Percentiles rank a stretch among this genome's conserved stretches.
phyloP scores from a whole-genome alignment of 2,113 vertebrate genomes.

The Bettongia penicillata region DNA sequence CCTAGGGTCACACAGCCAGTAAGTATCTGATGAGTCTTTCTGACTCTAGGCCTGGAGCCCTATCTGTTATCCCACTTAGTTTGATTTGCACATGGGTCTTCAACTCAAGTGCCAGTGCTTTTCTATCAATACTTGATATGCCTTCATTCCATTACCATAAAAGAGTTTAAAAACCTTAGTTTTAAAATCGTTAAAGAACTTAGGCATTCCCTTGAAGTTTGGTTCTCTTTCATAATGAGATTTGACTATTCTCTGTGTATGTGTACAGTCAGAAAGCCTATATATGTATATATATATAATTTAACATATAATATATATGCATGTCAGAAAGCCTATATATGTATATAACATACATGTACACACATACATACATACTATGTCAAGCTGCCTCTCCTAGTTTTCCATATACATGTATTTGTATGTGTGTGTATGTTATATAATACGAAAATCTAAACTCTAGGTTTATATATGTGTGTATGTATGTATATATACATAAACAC shows the following conservation, averaged over 20 bases:
- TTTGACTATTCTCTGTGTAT: not conserved
- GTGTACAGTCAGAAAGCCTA: not conserved
- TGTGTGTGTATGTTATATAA: no score
- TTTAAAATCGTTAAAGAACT: not conserved
- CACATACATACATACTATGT: no score
- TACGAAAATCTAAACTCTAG: no score
- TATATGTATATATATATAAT: not conserved
- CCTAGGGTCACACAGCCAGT: not conserved
- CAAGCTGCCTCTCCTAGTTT: no score
- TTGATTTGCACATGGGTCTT: not conserved
- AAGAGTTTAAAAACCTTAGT: not conserved
- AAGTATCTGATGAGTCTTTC: not conserved
- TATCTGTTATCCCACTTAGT: not conserved
- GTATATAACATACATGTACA: no score
- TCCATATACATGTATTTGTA: no score
- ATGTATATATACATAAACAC: no score
- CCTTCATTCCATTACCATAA: slow-evolving; percentile 1
- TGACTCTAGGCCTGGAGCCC: not conserved
- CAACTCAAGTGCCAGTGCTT: slow-evolving; percentile 18
- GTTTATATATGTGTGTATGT: no score
- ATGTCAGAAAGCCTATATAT: not conserved
- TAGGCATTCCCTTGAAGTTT: not conserved
- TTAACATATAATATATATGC: no score
- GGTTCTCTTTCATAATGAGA: not conserved
- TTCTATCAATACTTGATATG: not conserved